A percentile compares a stretch with the other conserved stretches of the same genome.
These are phyloP conservation scores for Macropis europaea DNA, from an alignment of 2,888 invertebrate genomes.

Conservation along the genomic window DNA sequence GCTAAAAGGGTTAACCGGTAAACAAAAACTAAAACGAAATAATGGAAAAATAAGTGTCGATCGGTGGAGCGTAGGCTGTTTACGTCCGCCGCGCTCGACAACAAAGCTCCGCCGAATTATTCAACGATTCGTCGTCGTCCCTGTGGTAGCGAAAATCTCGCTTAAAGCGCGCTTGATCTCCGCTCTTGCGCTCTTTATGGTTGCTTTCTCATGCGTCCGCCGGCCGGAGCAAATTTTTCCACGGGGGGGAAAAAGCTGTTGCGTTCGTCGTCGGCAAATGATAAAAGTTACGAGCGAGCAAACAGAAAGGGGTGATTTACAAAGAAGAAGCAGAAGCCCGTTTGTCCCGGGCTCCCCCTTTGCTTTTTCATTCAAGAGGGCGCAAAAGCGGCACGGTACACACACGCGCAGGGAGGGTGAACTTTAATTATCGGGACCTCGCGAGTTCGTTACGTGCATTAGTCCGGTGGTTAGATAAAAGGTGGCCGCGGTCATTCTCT, in stretches of 20 bases:
- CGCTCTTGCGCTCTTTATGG: conserved; percentile 31
- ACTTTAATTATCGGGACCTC: conserved; percentile 56
- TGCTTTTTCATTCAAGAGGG: conserved; percentile 53
- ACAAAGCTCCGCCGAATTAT: conserved; percentile 4
- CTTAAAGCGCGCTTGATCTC: conserved; percentile 17
- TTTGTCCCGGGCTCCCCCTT: conserved; percentile 43
- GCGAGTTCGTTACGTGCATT: conserved; percentile 53
- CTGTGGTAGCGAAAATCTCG: background rate
- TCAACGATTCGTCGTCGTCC: background rate
- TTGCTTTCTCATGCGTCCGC: conserved; percentile 38
- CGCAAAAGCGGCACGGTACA: conserved; percentile 46
- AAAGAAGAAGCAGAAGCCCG: conserved; percentile 53
- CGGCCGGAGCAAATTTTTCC: conserved; percentile 40
- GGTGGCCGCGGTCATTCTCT: conserved; percentile 2
- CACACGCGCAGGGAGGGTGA: conserved; percentile 36
- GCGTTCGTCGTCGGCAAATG: conserved; percentile 53
- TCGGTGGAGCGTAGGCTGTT: background rate
- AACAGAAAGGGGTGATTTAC: conserved; percentile 57
- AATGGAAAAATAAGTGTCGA: background rate
- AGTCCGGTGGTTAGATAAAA: conserved; percentile 44
- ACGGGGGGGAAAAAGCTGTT: conserved; percentile 40
- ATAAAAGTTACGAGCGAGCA: conserved; percentile 57
- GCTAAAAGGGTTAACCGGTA: too few species aligned
- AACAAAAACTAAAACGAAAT: too few species aligned
- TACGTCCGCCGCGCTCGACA: background rate